phyloP scores from a whole-genome alignment of 2,797 vertebrate genomes.

The Clarias pachynema region DNA sequence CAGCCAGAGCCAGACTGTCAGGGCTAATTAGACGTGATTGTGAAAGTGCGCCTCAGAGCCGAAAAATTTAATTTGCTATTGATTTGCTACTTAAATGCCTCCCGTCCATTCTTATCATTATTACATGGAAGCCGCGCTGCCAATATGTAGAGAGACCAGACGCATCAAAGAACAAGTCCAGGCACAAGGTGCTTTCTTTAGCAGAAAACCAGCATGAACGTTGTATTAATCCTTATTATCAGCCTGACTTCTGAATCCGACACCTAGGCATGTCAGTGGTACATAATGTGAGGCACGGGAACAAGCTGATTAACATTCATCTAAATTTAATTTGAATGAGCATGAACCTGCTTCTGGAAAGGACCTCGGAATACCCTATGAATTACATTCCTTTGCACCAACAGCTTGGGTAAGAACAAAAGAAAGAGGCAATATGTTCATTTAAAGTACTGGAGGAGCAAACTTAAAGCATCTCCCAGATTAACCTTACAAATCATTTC shows the following conservation, averaged over 20 bases:
- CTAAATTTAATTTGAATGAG: constrained; percentile 44
- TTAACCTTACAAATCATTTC: constrained; percentile 7
- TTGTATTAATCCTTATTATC: constrained; percentile 55
- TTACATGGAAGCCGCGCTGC: constrained; percentile 73
- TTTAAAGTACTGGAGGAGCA: constrained; percentile 13
- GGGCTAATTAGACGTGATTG: constrained; percentile 80
- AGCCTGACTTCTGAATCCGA: constrained; percentile 46
- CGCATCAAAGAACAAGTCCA: constrained; percentile 69
- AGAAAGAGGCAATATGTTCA: not conserved
- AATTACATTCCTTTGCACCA: constrained; percentile 22
- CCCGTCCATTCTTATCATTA: constrained; percentile 78
- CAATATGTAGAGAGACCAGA: constrained; percentile 70
- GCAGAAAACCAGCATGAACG: constrained; percentile 60
- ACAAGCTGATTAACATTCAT: constrained; percentile 55
- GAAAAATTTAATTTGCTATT: constrained; percentile 85
- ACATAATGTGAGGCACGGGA: constrained; percentile 36
- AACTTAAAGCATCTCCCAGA: not conserved
- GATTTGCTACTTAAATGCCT: constrained; percentile 83
- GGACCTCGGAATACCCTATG: constrained; percentile 15
- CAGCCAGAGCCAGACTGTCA: constrained; percentile 73
- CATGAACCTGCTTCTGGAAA: constrained; percentile 29
- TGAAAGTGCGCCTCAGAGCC: constrained; percentile 78
- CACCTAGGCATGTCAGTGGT: constrained; percentile 45
- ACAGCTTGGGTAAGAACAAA: constrained; percentile 25
- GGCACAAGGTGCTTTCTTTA: constrained; percentile 59